Percentiles rank a stretch among this genome's conserved stretches.
phyloP scores from a whole-genome alignment of 1,140 invertebrate genomes.

The Anastrepha ludens region DNA sequence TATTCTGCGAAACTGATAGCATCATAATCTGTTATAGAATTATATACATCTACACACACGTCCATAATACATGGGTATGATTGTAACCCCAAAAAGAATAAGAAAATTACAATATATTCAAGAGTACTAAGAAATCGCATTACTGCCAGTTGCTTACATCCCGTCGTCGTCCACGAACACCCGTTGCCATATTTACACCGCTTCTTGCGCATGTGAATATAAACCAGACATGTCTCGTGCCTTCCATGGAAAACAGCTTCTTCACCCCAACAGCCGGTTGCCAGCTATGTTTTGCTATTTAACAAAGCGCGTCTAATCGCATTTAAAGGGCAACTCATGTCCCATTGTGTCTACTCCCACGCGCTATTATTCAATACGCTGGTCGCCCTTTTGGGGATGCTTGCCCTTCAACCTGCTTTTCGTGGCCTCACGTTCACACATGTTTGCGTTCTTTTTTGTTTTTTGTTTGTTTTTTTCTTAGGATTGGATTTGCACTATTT shows the following conservation, averaged over 20 bases:
- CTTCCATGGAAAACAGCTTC: background rate
- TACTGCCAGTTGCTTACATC: background rate
- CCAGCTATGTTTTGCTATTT: background rate
- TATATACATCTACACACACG: background rate
- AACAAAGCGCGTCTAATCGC: conserved; percentile 28
- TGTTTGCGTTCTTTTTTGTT: no score
- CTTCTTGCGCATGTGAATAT: background rate
- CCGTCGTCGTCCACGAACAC: no score
- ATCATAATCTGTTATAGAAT: background rate
- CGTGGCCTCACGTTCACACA: background rate
- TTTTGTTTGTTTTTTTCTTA: background rate
- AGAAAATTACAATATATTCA: background rate
- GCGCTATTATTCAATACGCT: background rate
- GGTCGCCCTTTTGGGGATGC: background rate
- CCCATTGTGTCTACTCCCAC: background rate
- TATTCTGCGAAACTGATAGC: background rate
- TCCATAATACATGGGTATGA: background rate
- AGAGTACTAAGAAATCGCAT: background rate
- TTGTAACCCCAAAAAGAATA: background rate
- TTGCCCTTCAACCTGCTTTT: background rate
- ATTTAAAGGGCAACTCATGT: conserved; percentile 30
- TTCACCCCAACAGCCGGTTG: background rate
- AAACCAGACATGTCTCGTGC: background rate
- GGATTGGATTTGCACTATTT: background rate
- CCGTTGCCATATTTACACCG: background rate